phyloP scores from a whole-genome alignment of 2,113 vertebrate species.

The Albula glossodonta region DNA sequence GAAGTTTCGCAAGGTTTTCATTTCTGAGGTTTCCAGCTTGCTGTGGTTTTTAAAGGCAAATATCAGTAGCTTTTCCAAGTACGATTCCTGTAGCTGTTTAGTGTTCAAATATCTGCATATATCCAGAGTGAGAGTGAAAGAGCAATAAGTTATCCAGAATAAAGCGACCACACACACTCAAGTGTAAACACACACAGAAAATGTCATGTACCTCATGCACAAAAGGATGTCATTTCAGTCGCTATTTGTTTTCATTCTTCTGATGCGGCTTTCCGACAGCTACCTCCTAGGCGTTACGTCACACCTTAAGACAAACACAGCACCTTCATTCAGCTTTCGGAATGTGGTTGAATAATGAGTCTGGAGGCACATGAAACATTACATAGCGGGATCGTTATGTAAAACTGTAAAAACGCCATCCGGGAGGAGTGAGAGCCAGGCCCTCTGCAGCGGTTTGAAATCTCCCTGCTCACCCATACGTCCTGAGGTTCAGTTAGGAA shows the following conservation, averaged over 20 bases:
- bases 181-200: not conserved
- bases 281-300: not conserved
- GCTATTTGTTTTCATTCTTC: not conserved
- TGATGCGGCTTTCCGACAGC: not conserved
- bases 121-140: conserved; percentile 10
- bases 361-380: conserved; percentile 37
- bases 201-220: not conserved
- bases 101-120: not conserved
- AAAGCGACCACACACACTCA: not conserved
- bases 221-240: not conserved
- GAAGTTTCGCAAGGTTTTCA: conserved; percentile 9
- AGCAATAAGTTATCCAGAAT: conserved; percentile 9
- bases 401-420: conserved; percentile 55
- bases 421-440: conserved; percentile 47
- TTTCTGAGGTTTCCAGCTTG: conserved; percentile 25
- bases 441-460: conserved; percentile 30
- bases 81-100: not conserved
- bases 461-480: conserved; percentile 40
- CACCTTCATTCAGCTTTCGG: conserved; percentile 41
- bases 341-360: conserved; percentile 32
- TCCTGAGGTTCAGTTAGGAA: conserved; percentile 27
- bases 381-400: conserved; percentile 45
- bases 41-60: conserved; percentile 31
- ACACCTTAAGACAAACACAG: conserved; percentile 36
- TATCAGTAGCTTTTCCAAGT: conserved; percentile 12